Evolutionary conservation across 2,113 vertebrate species (phyloP), one percentile per base, ranked within the genome.

Genomic region (Crotalus horridus): DNA sequence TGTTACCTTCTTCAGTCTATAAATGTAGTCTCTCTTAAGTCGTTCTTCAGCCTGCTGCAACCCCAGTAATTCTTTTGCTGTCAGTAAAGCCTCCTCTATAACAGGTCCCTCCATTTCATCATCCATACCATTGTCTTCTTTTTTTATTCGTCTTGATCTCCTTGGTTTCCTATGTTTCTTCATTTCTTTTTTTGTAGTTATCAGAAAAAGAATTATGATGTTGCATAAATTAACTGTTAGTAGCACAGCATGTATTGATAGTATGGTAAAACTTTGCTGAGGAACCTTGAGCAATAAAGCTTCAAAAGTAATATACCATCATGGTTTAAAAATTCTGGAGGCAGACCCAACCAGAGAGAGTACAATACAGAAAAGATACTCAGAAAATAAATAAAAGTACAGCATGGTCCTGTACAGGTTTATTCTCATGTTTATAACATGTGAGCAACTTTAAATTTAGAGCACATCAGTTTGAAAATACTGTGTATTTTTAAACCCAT

Each of bases 1-100:
- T 87, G 95, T 81, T 97, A 99, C 99, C 98, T 98, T 98, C 91
- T 98, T 98, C 20, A 99, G 96, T 69, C 96, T 96, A 93, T 97
- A 98, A 94, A 99, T 98, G 93, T 96, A 98, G 51, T 99, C 98
- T 95, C 93, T 96, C 92, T 97, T 98, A 58, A 99, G 95, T 43
- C 97, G 96, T 58, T 97, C 98, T 95, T 99, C 98, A 64, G 98
- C 98, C 89, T 98, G 98, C 58, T 95, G 97, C 56, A 98, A 95
- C 33, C 96, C 98, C 51, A 97, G 95, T 1, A 98, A 95, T 91
- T 99, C 98, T 96, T 98, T 98, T 55, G 96, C 94, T 1, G 98
- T 98, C 94, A 98, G 97, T 53, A 94, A 74, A 39, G 98, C 97
- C 91, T 98, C 98, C 26, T 99, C 98, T 86, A 97, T 97, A 91